Evolutionary conservation across 2,888 invertebrate genomes (phyloP).

Genomic region (Bombyx huttoni): DNA sequence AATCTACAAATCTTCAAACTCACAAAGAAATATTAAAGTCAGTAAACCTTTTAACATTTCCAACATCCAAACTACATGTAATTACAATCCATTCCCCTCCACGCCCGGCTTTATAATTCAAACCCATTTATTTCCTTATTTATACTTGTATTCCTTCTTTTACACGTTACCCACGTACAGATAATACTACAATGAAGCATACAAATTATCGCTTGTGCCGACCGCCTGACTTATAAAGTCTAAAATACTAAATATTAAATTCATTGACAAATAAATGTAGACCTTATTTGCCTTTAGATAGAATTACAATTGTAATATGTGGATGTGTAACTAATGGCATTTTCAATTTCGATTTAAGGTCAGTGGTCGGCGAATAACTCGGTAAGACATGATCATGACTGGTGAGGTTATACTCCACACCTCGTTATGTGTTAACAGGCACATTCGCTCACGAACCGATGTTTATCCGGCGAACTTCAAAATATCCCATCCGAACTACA

Average conservation of each 20-base stretch:
- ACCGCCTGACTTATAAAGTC: conserved; percentile 36
- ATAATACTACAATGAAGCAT: conserved; percentile 67
- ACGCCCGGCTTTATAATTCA: conserved; percentile 35
- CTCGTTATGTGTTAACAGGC: conserved; percentile 72
- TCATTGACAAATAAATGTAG: conserved; percentile 9
- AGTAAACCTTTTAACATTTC: conserved; percentile 14
- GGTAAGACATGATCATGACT: conserved; percentile 71
- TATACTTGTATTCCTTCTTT: conserved; percentile 43
- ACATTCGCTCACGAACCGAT: conserved; percentile 68
- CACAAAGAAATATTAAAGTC: background rate
- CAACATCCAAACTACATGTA: conserved; percentile 24
- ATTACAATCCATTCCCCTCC: conserved; percentile 36
- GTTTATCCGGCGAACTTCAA: conserved; percentile 63
- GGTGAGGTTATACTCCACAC: conserved; percentile 69
- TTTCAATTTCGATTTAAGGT: conserved; percentile 39
- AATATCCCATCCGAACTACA: conserved; percentile 31
- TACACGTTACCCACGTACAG: conserved; percentile 60
- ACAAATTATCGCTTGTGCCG: conserved; percentile 68
- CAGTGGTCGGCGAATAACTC: conserved; percentile 69
- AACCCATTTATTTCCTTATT: conserved; percentile 54
- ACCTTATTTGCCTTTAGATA: conserved; percentile 14
- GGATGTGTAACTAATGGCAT: conserved; percentile 19
- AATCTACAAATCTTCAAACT: background rate
- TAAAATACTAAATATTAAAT: conserved; percentile 29
- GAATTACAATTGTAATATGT: conserved; percentile 15